Base-by-base conservation (phyloP, 2,888 invertebrate species). In the Euplexia lucipara region DNA sequence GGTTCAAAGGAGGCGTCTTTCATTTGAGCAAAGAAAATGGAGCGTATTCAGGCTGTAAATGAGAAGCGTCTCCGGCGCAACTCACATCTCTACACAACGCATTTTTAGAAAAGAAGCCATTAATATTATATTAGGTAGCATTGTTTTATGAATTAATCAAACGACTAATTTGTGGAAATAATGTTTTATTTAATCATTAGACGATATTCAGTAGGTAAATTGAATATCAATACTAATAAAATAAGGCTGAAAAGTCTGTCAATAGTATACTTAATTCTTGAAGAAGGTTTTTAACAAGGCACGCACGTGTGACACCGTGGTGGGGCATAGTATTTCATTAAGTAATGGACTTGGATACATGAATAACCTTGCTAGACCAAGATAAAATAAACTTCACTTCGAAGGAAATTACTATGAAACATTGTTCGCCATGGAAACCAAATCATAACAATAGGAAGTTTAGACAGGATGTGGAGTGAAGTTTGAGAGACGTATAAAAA, bases 41-140 rank as follows among this genome's bases (percentile, higher is more conserved):
- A 83, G 87, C 85, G 88, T 86, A 91, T 95, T 94, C 93, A 94
- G 71, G 84, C 81, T 86, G 85, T 83, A 92, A 92, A 94, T 93
- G 94, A 92, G 90, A 88, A 88, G 79, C 87, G 83, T 81, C 75
- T 79, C 68, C 65, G 72, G 57, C 51, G 61, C 52, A 68, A 75
- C 76, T 68, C 42, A 56, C 47, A 59, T 64, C 39, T 68, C 62
- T 44, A 60, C 42, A 68, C 59, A 60, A 59, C 51, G 35, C 45
- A 64, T 59, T 59, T 41, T 56, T 63, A 37, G 52, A 74, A 70
- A 67, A 58, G 37, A 39, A 41, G 52, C 18, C 20, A 71, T 79
- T 42, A 39, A 80, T 66, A 68, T 41, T 35, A 49, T 53, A 79
- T 44, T 53, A 10, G 18, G 26, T 6, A n/a, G 9, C 12, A 34